Base-by-base conservation (phyloP, 2,797 vertebrate species). In the Toxotes lorentzi region DNA sequence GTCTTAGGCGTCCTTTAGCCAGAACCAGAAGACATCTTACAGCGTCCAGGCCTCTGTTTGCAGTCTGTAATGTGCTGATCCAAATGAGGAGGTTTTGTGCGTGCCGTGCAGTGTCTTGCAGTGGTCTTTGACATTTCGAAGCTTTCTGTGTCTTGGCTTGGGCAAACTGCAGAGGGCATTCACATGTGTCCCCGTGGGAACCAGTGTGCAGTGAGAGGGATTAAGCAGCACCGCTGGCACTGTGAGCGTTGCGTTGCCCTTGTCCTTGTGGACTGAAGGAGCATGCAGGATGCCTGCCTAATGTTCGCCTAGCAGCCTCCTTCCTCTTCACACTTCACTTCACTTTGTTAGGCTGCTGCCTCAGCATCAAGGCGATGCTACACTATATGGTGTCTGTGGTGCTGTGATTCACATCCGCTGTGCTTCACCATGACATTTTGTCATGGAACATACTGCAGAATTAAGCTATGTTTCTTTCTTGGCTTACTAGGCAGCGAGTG, bases 111-210 rank as follows among this genome's bases (percentile, higher is more conserved):
- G 57, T 48, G 60, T 75, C 76, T 76, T 51, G 72, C 54, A 61
- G 76, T 21, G 47, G 73, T n/a, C 72, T 71, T 57, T 93, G 88
- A 89, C 84, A 93, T 91, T 92, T 89, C 13, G 27, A 76, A 87
- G 82, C 66, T 70, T 70, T 85, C 38, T 23, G 62, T 81, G 79
- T 69, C 61, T 81, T 76, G 74, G 85, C 78, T 76, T 40, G 16
- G 70, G 30, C 43, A 73, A 51, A 78, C 72, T 86, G 71, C 81
- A 79, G 81, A 81, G 84, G 87, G 73, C 73, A 76, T 78, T 86
- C 70, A 38, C 70, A 57, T 48, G 65, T 53, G 23, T 89, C 86
- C 90, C 89, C 62, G 70, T 53, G 82, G 89, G 84, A 79, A 65
- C 27, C 63, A 13, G 78, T 75, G 82, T 82, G 81, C 80, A 87